Conservation (phyloP, 2,888 invertebrate genomes). For the Liodrosophila aerea region DNA sequence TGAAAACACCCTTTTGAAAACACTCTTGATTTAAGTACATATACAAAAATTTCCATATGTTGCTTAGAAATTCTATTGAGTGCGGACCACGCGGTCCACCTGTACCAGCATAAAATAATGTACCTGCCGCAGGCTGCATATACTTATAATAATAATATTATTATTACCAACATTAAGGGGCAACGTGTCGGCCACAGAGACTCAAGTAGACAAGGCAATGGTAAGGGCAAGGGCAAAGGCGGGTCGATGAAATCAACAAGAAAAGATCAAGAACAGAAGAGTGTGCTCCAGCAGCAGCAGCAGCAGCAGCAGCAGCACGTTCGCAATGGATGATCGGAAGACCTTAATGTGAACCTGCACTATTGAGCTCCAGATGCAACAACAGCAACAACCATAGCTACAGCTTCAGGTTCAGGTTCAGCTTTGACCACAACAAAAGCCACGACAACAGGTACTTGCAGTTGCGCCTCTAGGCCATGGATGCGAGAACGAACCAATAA, state of each 20-base stretch:
- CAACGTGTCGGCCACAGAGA: conserved; percentile 21
- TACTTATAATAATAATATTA: conserved; percentile 61
- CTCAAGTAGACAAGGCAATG: conserved; percentile 1
- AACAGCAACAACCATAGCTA: conserved; percentile 19
- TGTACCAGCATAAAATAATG: conserved; percentile 82
- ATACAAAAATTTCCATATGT: conserved; percentile 23
- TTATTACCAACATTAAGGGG: conserved; percentile 76
- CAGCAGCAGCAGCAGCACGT: conserved; percentile 7
- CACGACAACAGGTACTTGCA: conserved; percentile 73
- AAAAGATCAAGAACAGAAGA: conserved; percentile 52
- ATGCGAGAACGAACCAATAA: conserved; percentile 73
- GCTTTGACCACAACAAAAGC: conserved; percentile 65
- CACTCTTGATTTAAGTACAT: not conserved
- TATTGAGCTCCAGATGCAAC: conserved; percentile 27
- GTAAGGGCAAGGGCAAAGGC: conserved; percentile 29
- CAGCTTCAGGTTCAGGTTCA: conserved; percentile 56
- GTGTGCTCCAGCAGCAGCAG: conserved; percentile 62
- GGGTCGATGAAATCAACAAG: conserved; percentile 45
- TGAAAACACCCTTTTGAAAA: not conserved
- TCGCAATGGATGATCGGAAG: conserved; percentile 15
- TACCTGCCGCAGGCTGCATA: conserved; percentile 73
- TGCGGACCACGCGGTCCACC: conserved; percentile 68
- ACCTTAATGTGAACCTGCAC: conserved; percentile 55
- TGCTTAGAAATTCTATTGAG: conserved; percentile 11
- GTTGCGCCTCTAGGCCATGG: conserved; percentile 67